Evolutionary conservation across 2,113 vertebrate species (phyloP).

Genomic region (Rostratula benghalensis): DNA sequence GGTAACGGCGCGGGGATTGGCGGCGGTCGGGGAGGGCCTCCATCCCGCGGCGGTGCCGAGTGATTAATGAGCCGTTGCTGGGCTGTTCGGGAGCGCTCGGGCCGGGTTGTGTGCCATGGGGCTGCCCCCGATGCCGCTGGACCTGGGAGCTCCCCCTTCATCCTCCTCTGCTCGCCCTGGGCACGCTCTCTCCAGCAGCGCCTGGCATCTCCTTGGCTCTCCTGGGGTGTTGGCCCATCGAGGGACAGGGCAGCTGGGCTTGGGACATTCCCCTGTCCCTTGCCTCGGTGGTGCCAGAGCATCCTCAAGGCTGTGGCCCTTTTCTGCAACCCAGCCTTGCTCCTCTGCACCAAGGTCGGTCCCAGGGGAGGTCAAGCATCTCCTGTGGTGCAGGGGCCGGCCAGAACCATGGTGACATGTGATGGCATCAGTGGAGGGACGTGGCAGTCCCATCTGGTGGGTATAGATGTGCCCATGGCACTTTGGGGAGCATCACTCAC

Average conservation of each 20-base stretch:
- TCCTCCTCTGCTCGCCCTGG: rapidly evolving
- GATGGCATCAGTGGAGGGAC: background rate
- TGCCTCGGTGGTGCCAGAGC: background rate
- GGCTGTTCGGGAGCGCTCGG: background rate
- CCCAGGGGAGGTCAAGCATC: rapidly evolving
- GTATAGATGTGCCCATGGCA: background rate
- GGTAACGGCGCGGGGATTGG: slow-evolving; percentile 78
- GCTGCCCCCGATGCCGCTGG: rapidly evolving
- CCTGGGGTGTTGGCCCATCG: rapidly evolving
- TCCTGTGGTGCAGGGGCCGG: background rate
- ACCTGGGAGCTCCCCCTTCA: rapidly evolving
- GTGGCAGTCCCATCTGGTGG: rapidly evolving
- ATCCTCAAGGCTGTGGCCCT: background rate
- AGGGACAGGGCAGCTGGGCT: background rate
- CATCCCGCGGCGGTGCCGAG: slow-evolving; percentile 62
- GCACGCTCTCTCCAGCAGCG: rapidly evolving
- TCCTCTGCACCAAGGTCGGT: background rate
- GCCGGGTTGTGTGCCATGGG: background rate
- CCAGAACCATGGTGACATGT: rapidly evolving
- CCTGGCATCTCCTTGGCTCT: background rate
- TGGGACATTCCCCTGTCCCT: background rate
- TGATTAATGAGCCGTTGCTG: slow-evolving; percentile 72
- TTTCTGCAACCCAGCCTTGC: rapidly evolving
- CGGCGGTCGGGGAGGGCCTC: slow-evolving; percentile 53
- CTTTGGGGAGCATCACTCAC: background rate